Conservation (phyloP, 1,140 invertebrate genomes). For the Daktulosphaira vitifoliae region DNA sequence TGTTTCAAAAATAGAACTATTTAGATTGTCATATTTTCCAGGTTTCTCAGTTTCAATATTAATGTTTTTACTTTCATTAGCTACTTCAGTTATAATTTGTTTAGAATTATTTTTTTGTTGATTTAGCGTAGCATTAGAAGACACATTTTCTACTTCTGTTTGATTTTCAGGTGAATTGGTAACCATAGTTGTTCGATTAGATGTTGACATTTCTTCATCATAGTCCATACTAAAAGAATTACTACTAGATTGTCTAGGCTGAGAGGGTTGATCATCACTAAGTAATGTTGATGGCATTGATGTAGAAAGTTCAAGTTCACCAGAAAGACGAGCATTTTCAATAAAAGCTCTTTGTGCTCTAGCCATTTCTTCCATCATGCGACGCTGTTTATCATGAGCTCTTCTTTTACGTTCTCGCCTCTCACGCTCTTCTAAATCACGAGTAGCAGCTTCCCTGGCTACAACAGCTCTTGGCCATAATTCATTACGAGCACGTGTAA, state of each 20-base stretch:
- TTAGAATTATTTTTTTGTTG: too few relatives aligned
- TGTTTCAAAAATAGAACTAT: too few relatives aligned
- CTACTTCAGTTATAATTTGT: too few relatives aligned
- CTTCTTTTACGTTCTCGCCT: neutral
- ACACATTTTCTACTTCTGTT: too few relatives aligned
- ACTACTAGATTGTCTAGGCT: neutral
- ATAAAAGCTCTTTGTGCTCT: neutral
- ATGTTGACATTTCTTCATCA: conserved; percentile 52
- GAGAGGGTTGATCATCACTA: too few relatives aligned
- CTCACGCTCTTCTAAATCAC: neutral
- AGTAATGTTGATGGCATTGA: neutral
- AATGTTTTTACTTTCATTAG: too few relatives aligned
- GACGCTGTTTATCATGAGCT: neutral
- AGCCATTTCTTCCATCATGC: conserved; percentile 15
- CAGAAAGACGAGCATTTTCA: neutral
- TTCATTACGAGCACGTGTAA: neutral
- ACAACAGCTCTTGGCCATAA: conserved; percentile 14
- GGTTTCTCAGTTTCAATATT: too few relatives aligned
- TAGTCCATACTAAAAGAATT: conserved; percentile 51
- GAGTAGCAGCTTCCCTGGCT: neutral
- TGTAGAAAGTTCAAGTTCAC: neutral
- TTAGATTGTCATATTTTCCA: too few relatives aligned
- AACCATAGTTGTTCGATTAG: too few relatives aligned
- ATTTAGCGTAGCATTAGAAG: too few relatives aligned
- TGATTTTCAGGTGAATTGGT: too few relatives aligned